These are phyloP conservation scores for Leptosomus discolor DNA, from an alignment of 2,113 vertebrate species.

Conservation along the genomic window DNA sequence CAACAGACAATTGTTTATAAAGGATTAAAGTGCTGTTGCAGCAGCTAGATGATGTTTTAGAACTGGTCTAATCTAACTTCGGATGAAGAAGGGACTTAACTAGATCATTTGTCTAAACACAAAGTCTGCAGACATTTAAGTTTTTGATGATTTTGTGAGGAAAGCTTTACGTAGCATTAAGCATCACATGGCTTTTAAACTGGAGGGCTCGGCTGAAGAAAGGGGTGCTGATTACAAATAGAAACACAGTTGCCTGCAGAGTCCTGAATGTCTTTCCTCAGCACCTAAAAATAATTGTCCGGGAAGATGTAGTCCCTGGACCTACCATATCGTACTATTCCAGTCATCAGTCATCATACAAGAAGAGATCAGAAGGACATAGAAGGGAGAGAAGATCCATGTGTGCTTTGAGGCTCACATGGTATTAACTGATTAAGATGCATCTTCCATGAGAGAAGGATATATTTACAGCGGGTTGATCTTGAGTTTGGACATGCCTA, in stretches of 20 bases:
- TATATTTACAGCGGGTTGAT: background rate
- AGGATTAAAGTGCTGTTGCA: background rate
- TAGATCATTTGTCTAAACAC: background rate
- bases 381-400: background rate
- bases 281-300: slow-evolving; percentile 11
- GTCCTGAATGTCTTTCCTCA: background rate
- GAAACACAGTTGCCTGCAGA: background rate
- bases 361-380: background rate
- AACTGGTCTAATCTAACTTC: background rate
- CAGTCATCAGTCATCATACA: background rate
- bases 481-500: background rate
- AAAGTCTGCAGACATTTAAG: background rate
- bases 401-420: background rate
- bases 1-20: background rate
- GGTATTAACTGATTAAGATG: background rate
- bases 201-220: background rate
- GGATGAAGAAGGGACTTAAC: background rate
- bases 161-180: background rate
- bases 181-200: background rate
- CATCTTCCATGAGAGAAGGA: background rate
- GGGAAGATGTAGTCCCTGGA: background rate
- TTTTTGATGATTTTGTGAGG: background rate
- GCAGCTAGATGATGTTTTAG: background rate
- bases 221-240: background rate
- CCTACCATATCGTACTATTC: background rate